phyloP scores from a whole-genome alignment of 2,113 vertebrate genomes.

The Micromys minutus region DNA sequence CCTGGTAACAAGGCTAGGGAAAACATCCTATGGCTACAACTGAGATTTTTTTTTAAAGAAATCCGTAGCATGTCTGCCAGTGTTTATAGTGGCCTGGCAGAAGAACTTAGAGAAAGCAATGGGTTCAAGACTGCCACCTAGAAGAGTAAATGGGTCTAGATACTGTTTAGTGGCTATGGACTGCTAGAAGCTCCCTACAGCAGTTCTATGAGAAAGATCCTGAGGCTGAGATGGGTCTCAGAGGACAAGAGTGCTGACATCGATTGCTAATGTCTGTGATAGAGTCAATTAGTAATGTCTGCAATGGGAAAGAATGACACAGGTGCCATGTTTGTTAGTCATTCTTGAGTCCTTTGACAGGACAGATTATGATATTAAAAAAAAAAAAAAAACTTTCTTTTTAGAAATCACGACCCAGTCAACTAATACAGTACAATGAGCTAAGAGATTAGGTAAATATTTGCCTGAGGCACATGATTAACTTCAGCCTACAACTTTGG shows the following conservation, averaged over 20 bases:
- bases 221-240: not conserved
- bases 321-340: not conserved
- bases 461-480: not conserved
- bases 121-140: not conserved
- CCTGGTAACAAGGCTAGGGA: not conserved
- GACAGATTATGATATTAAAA: not conserved
- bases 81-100: not conserved
- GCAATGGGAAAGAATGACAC: not conserved
- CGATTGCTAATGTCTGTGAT: not conserved
- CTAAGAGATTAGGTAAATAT: not conserved
- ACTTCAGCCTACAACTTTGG: not conserved
- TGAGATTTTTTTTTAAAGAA: not conserved
- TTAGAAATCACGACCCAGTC: not conserved
- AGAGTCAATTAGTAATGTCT: not conserved
- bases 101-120: not conserved
- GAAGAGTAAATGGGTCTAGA: not conserved
- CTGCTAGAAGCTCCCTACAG: not conserved
- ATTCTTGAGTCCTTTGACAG: not conserved
- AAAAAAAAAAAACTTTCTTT: not conserved
- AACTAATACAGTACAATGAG: not conserved
- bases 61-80: not conserved
- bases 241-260: not conserved
- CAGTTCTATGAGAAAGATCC: slow-evolving; percentile 1
- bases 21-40: not conserved
- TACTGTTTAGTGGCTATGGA: not conserved